Percentiles rank a stretch among this genome's conserved stretches.
These are phyloP conservation scores for Cyprinodon brontotheroides DNA, from an alignment of 2,113 vertebrate species.

Conservation along the genomic window DNA sequence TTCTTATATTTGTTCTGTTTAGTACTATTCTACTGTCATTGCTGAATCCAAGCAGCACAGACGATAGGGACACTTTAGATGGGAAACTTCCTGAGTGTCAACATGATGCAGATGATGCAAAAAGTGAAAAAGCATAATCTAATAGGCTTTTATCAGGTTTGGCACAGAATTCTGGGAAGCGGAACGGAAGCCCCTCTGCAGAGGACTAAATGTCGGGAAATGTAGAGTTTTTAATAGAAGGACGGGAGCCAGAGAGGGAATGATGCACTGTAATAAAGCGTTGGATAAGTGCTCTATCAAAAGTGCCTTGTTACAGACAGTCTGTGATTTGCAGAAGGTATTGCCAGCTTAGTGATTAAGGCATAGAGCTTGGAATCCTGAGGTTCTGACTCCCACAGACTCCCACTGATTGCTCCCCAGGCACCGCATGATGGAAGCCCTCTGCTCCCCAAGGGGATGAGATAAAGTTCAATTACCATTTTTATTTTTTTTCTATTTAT, in stretches of 20 bases:
- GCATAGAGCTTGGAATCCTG: too few species aligned
- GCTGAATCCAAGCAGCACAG: not conserved
- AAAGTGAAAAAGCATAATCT: not conserved
- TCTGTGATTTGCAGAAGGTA: too few species aligned
- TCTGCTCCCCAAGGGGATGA: too few species aligned
- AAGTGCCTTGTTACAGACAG: too few species aligned
- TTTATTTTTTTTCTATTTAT: too few species aligned
- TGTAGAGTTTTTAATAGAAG: constrained; percentile 1
- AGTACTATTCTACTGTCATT: not conserved
- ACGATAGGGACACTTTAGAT: not conserved
- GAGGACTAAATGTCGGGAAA: constrained; percentile 39
- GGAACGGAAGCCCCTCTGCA: constrained; percentile 30
- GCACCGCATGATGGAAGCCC: too few species aligned
- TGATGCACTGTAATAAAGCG: not conserved
- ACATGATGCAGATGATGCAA: not conserved
- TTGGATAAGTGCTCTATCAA: not conserved
- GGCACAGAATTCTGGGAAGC: constrained; percentile 51
- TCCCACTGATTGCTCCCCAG: too few species aligned
- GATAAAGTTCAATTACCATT: too few species aligned
- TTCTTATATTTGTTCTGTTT: too few species aligned
- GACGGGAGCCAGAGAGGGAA: not conserved
- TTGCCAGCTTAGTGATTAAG: too few species aligned
- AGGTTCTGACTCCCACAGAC: too few species aligned
- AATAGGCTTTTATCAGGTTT: constrained; percentile 49
- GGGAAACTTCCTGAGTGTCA: not conserved